Percentiles rank a stretch among this genome's conserved stretches.
Evolutionary conservation across 2,888 invertebrate species (phyloP).

Genomic region (Pristionchus arcanus): DNA sequence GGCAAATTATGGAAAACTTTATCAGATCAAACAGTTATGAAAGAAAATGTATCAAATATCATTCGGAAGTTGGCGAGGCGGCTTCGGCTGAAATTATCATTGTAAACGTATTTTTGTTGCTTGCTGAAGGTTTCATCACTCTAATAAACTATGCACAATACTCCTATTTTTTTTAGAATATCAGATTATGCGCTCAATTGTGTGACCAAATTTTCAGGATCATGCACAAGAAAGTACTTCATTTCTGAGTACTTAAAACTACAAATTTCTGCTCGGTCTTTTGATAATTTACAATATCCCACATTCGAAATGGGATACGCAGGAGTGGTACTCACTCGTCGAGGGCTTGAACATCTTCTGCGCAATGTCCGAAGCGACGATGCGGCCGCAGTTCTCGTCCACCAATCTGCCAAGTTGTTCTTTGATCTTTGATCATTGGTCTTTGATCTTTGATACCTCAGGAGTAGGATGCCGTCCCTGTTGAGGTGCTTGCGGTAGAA

Average conservation of each 20-base stretch:
- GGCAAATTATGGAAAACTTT: background rate
- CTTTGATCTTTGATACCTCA: constrained; percentile 57
- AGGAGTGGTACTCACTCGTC: constrained; percentile 52
- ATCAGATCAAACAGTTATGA: background rate
- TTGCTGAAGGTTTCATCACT: too few relatives aligned
- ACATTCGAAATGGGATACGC: constrained; percentile 36
- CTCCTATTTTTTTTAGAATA: too few relatives aligned
- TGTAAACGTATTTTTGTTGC: too few relatives aligned
- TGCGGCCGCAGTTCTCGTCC: constrained; percentile 62
- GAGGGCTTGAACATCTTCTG: constrained; percentile 55
- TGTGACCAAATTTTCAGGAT: too few relatives aligned
- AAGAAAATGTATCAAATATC: background rate
- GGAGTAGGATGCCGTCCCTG: constrained; percentile 69
- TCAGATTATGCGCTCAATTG: too few relatives aligned
- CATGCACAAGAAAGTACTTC: too few relatives aligned
- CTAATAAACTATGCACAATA: too few relatives aligned
- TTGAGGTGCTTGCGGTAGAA: constrained; percentile 60
- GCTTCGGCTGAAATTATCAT: constrained; percentile 2
- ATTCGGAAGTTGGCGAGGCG: background rate
- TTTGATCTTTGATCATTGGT: background rate
- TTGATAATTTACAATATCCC: background rate
- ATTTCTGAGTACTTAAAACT: too few relatives aligned
- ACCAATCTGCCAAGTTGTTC: constrained; percentile 59
- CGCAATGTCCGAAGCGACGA: constrained; percentile 58
- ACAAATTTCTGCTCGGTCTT: too few relatives aligned